A percentile compares a stretch with the other conserved stretches of the same genome.
These are phyloP conservation scores for Origma solitaria DNA, from an alignment of 2,113 vertebrate genomes.

Conservation along the genomic window DNA sequence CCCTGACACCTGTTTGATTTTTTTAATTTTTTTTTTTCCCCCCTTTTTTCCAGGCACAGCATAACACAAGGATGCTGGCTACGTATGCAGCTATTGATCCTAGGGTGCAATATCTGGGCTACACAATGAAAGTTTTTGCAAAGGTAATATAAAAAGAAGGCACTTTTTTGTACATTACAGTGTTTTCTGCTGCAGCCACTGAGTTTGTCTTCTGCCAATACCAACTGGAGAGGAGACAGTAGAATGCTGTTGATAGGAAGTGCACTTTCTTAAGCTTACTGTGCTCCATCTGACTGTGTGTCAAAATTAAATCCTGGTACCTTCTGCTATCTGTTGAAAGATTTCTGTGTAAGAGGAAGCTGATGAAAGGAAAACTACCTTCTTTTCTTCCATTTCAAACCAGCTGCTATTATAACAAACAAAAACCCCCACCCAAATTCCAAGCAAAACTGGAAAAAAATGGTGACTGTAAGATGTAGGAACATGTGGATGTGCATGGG, in stretches of 20 bases:
- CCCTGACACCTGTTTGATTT: background rate
- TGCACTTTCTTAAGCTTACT: background rate
- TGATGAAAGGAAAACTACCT: background rate
- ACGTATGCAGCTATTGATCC: constrained; percentile 94
- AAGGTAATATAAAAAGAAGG: constrained; percentile 78
- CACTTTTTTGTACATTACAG: background rate
- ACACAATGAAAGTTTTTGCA: constrained; percentile 98
- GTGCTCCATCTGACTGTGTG: background rate
- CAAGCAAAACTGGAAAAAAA: background rate
- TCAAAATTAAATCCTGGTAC: background rate
- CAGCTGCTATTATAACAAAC: background rate
- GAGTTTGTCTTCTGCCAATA: background rate
- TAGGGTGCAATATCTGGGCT: constrained; percentile 92
- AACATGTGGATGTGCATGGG: background rate
- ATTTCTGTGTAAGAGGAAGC: background rate
- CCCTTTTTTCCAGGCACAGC: constrained; percentile 83
- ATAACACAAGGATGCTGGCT: constrained; percentile 96
- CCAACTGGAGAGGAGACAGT: background rate
- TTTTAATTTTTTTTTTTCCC: no score
- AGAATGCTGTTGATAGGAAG: background rate
- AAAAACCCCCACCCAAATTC: background rate
- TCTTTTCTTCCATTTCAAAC: background rate
- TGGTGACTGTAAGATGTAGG: background rate
- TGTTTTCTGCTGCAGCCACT: background rate
- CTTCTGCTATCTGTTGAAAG: background rate